phyloP scores from a whole-genome alignment of 2,113 vertebrate species.

The Pipra filicauda region DNA sequence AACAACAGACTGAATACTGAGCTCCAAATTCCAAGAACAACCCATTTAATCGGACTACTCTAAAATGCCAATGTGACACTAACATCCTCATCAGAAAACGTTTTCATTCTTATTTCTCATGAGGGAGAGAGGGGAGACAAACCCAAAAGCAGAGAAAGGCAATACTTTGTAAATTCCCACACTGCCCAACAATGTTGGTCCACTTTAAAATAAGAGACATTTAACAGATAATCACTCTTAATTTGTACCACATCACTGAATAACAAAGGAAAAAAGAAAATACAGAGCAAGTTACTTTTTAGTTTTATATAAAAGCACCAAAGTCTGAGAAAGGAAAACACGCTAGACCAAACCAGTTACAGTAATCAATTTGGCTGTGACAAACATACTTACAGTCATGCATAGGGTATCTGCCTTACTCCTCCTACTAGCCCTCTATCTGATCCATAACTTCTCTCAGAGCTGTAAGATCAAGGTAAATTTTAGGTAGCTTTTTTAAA shows the following conservation, averaged over 20 bases:
- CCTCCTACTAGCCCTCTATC: background rate
- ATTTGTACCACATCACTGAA: slow-evolving; percentile 11
- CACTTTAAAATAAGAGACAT: background rate
- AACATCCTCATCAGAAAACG: background rate
- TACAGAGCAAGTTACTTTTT: background rate
- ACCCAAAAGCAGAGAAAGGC: background rate
- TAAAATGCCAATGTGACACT: background rate
- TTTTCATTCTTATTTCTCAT: background rate
- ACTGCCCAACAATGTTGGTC: background rate
- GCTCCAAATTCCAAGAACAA: background rate
- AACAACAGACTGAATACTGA: background rate
- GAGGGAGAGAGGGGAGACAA: background rate
- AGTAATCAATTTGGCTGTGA: background rate
- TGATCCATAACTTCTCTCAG: background rate
- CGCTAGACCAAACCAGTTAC: background rate
- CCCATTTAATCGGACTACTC: background rate
- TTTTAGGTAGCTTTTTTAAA: background rate
- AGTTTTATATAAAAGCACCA: background rate
- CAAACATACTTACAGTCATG: background rate
- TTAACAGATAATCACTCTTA: background rate
- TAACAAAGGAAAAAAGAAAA: background rate
- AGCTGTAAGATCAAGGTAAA: background rate
- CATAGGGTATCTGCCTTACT: background rate
- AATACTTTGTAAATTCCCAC: background rate
- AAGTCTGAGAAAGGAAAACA: background rate